Conservation (phyloP, 1,140 invertebrate species). For the Choristoneura fumiferana region DNA sequence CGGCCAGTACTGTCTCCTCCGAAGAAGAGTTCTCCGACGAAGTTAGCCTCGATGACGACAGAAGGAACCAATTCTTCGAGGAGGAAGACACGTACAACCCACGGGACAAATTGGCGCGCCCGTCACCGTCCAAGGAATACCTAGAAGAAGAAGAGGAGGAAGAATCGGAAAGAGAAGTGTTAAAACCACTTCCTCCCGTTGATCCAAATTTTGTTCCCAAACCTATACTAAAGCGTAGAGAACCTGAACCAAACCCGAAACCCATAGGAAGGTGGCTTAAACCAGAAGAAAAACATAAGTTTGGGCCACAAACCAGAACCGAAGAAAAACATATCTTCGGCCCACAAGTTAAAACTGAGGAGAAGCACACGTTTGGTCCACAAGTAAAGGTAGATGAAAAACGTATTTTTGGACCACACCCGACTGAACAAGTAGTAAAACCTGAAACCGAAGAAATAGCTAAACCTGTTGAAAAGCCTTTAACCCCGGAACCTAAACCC, state of each 20-base stretch:
- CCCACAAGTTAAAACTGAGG: background rate
- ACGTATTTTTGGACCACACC: background rate
- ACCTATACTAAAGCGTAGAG: slow-evolving; percentile 84
- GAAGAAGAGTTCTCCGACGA: slow-evolving; percentile 73
- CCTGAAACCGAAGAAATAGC: background rate
- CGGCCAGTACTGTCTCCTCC: slow-evolving; percentile 79
- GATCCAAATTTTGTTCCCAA: slow-evolving; percentile 85
- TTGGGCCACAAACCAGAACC: slow-evolving; percentile 44
- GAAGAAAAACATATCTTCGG: slow-evolving; percentile 6
- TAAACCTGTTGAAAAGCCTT: background rate
- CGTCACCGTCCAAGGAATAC: slow-evolving; percentile 42
- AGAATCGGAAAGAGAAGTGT: slow-evolving; percentile 78
- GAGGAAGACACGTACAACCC: slow-evolving; percentile 86
- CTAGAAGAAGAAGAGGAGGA: slow-evolving; percentile 65
- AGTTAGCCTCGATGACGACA: slow-evolving; percentile 79
- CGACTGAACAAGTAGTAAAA: background rate
- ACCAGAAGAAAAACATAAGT: slow-evolving; percentile 54
- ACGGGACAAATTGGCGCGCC: slow-evolving; percentile 60
- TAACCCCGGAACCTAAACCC: slow-evolving; percentile 22
- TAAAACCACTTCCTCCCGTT: slow-evolving; percentile 78
- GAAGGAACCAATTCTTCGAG: slow-evolving; percentile 74
- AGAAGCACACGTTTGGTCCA: background rate
- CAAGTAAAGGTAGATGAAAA: background rate
- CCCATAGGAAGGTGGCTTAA: slow-evolving; percentile 50
- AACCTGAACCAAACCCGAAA: slow-evolving; percentile 36